Conservation (phyloP, 2,113 vertebrate genomes). For the Panthera leo region DNA sequence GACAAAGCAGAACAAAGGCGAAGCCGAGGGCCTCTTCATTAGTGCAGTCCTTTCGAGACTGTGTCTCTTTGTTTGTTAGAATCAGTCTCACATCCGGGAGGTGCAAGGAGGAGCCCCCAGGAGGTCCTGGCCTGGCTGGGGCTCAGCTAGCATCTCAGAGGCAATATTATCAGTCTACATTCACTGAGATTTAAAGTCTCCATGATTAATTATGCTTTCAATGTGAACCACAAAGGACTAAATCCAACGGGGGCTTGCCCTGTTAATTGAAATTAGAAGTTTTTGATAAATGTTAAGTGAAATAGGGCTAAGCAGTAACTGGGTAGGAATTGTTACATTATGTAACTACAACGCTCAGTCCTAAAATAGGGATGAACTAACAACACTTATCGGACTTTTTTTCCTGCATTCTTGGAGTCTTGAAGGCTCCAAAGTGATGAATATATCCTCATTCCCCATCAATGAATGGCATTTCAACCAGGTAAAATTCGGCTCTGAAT, state of each 20-base stretch:
- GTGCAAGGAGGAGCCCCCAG: neutral
- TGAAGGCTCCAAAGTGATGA: neutral
- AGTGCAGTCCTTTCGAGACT: neutral
- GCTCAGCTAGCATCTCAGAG: neutral
- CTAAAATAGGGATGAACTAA: neutral
- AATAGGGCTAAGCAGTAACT: slow-evolving; percentile 1
- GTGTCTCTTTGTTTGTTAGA: neutral
- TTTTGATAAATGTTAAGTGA: slow-evolving; percentile 65
- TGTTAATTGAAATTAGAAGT: slow-evolving; percentile 63
- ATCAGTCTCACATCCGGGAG: slow-evolving; percentile 7
- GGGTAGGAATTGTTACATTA: neutral
- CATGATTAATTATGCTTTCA: slow-evolving; percentile 61
- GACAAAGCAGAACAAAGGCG: neutral
- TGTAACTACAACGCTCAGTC: neutral
- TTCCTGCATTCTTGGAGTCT: neutral
- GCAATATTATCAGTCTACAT: neutral
- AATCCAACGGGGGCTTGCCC: slow-evolving; percentile 54
- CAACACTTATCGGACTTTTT: neutral
- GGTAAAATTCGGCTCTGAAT: neutral
- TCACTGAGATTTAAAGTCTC: slow-evolving; percentile 18
- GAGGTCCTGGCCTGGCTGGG: neutral
- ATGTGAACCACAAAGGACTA: slow-evolving; percentile 53
- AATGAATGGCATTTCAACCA: neutral
- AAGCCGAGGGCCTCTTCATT: neutral
- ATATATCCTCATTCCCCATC: neutral